Conservation (phyloP, 2,888 invertebrate genomes). For the Daptonema setosum region DNA sequence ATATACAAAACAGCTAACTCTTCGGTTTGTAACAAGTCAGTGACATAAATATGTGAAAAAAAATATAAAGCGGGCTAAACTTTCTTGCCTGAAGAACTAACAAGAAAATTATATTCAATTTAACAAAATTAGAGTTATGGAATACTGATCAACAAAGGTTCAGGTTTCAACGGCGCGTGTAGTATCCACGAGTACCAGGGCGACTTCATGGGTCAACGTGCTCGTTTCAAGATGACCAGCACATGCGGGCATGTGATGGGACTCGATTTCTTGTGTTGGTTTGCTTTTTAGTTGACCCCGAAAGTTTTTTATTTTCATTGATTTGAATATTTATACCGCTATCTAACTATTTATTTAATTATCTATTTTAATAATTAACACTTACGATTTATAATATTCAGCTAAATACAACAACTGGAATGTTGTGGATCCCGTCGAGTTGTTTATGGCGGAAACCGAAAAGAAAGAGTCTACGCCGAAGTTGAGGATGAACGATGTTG, state of each 20-base stretch:
- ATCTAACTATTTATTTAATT: too few species aligned
- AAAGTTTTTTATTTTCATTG: too few species aligned
- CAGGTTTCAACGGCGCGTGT: slow-evolving; percentile 69
- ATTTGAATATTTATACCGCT: too few species aligned
- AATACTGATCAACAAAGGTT: too few species aligned
- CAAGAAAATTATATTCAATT: too few species aligned
- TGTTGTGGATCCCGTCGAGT: slow-evolving; percentile 75
- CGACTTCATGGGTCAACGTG: slow-evolving; percentile 44
- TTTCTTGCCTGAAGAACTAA: too few species aligned
- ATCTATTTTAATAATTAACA: too few species aligned
- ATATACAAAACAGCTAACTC: too few species aligned
- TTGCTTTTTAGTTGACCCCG: not conserved
- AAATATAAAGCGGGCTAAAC: too few species aligned
- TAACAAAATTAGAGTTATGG: too few species aligned
- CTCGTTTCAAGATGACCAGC: slow-evolving; percentile 74
- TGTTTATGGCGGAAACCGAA: slow-evolving; percentile 74
- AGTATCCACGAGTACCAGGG: slow-evolving; percentile 84
- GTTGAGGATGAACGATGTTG: slow-evolving; percentile 65
- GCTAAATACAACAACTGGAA: slow-evolving; percentile 91
- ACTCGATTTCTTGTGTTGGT: slow-evolving; percentile 52
- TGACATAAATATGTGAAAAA: too few species aligned
- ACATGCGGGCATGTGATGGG: slow-evolving; percentile 97
- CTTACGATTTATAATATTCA: not conserved
- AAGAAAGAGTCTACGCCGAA: slow-evolving; percentile 89
- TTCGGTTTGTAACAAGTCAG: too few species aligned